Conservation (phyloP, 2,888 invertebrate species). For the Eilema sororculum region DNA sequence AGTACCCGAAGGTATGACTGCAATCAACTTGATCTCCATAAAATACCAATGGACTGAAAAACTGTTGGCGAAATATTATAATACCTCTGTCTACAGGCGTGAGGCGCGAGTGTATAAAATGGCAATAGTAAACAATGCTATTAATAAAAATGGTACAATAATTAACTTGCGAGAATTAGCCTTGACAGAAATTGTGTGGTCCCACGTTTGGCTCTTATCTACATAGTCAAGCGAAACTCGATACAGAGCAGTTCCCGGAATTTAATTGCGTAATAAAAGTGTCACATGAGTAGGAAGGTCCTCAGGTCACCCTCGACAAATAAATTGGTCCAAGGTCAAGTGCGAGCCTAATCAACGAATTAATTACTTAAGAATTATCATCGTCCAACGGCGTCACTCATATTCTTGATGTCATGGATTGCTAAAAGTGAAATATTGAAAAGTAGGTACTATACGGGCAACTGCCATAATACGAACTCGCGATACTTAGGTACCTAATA, state of each 20-base stretch:
- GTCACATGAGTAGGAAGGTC: slow-evolving; percentile 59
- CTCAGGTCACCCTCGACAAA: slow-evolving; percentile 66
- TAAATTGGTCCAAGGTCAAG: slow-evolving; percentile 73
- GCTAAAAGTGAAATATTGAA: not conserved
- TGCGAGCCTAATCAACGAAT: slow-evolving; percentile 57
- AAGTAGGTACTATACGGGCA: not conserved
- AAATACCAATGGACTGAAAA: not conserved
- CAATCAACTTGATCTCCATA: no score
- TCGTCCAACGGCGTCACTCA: not conserved
- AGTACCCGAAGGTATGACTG: no score
- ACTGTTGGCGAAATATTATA: no score
- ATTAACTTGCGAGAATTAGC: not conserved
- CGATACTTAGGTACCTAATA: no score
- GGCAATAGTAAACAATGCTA: not conserved
- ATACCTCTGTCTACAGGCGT: not conserved
- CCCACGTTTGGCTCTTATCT: not conserved
- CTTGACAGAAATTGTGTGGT: slow-evolving; percentile 7
- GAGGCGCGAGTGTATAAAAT: not conserved
- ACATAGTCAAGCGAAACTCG: slow-evolving; percentile 5
- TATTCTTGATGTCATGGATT: not conserved
- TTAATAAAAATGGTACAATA: not conserved
- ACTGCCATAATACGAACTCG: not conserved
- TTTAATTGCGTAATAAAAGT: slow-evolving; percentile 40
- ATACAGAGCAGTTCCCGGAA: slow-evolving; percentile 12
- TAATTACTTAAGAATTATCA: slow-evolving; percentile 26